These are phyloP conservation scores for Monochamus alternatus DNA, from an alignment of 2,888 invertebrate species.

Conservation along the genomic window DNA sequence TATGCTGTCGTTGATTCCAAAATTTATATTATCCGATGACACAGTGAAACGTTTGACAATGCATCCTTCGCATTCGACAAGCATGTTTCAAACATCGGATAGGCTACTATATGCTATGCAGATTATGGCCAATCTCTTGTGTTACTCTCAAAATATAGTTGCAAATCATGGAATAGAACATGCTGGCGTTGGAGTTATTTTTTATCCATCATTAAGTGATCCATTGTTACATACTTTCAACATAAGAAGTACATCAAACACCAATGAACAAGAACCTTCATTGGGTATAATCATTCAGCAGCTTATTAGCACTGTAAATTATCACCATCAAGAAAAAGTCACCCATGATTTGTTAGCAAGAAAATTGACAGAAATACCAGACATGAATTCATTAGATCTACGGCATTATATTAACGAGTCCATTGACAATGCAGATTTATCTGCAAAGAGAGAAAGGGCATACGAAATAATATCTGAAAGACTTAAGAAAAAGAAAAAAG, in stretches of 20 bases:
- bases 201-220: slow-evolving; percentile 72
- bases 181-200: slow-evolving; percentile 72
- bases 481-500: slow-evolving; percentile 74
- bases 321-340: slow-evolving; percentile 72
- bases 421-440: slow-evolving; percentile 61
- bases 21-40: slow-evolving; percentile 74
- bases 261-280: slow-evolving; percentile 69
- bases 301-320: slow-evolving; percentile 73
- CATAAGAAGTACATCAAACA: slow-evolving; percentile 53
- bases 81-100: slow-evolving; percentile 67
- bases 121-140: slow-evolving; percentile 81
- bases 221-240: slow-evolving; percentile 60
- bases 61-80: slow-evolving; percentile 58
- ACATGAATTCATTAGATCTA: slow-evolving; percentile 74
- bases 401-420: slow-evolving; percentile 71
- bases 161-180: slow-evolving; percentile 74
- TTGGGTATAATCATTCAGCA: slow-evolving; percentile 74
- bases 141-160: slow-evolving; percentile 81
- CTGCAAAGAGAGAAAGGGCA: slow-evolving; percentile 64
- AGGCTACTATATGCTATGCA: slow-evolving; percentile 73
- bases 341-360: slow-evolving; percentile 72
- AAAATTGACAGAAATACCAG: slow-evolving; percentile 71
- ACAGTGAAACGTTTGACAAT: slow-evolving; percentile 67
- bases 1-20: slow-evolving; percentile 82
- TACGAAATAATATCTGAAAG: slow-evolving; percentile 73